Conservation (phyloP, 2,888 invertebrate genomes). For the Drosophila birchii region DNA sequence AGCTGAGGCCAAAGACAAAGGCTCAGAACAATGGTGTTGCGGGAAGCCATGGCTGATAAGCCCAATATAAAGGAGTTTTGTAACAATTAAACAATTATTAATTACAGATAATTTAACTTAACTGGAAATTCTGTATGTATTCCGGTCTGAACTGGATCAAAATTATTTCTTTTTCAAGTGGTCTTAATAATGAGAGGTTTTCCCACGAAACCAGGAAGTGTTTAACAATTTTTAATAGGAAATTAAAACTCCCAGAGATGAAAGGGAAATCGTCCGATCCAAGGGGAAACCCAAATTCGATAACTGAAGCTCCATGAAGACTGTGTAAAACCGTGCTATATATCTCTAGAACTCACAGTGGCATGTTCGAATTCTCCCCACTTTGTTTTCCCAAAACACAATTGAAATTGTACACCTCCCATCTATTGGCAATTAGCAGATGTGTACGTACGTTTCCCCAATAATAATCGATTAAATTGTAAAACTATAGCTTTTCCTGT, state of each 20-base stretch:
- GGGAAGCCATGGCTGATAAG: not conserved
- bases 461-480: constrained; percentile 8
- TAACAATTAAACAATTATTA: not conserved
- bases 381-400: not conserved
- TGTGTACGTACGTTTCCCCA: not conserved
- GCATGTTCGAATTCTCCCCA: not conserved
- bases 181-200: not conserved
- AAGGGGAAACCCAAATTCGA: not conserved
- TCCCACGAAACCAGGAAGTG: not conserved
- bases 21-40: not conserved
- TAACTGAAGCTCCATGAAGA: not conserved
- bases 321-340: too few species aligned
- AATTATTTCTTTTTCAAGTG: not conserved
- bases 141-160: not conserved
- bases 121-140: not conserved
- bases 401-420: not conserved
- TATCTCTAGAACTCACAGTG: not conserved
- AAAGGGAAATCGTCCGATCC: not conserved
- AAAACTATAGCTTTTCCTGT: constrained; percentile 8
- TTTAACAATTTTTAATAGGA: not conserved
- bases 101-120: not conserved
- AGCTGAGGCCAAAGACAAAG: not conserved
- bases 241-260: not conserved
- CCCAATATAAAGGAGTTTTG: not conserved
- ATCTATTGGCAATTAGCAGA: constrained; percentile 1